Evolutionary conservation across 2,888 invertebrate species (phyloP).

Genomic region (Lacanobia oleracea): DNA sequence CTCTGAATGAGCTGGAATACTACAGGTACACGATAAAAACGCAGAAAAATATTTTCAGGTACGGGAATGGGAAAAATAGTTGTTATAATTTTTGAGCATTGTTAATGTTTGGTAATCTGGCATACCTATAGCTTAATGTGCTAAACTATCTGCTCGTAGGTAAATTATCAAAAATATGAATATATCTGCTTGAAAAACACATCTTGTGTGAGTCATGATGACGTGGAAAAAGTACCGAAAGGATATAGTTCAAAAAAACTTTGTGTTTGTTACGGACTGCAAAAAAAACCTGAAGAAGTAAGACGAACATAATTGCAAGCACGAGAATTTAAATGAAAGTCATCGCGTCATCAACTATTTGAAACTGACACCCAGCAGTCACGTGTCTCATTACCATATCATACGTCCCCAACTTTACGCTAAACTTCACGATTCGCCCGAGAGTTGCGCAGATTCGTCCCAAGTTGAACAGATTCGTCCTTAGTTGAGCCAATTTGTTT

Average conservation of each 20-base stretch:
- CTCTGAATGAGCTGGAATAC: constrained; percentile 4
- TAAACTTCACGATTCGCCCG: constrained; percentile 25
- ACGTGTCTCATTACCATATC: constrained; percentile 15
- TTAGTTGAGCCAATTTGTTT: constrained; percentile 23
- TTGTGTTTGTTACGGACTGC: too few species aligned
- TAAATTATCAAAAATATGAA: neutral
- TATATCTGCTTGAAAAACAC: too few species aligned
- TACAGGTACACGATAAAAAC: constrained; percentile 1
- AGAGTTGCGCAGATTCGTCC: constrained; percentile 43
- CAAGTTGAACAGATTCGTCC: constrained; percentile 44
- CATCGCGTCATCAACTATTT: neutral
- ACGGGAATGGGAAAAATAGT: neutral
- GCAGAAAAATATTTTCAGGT: neutral
- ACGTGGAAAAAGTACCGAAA: too few species aligned
- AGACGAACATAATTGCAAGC: neutral
- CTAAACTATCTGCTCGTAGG: neutral
- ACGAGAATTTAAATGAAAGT: neutral
- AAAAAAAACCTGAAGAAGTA: too few species aligned
- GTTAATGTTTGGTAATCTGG: neutral
- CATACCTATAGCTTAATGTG: neutral
- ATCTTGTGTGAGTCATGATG: too few species aligned
- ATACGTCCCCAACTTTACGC: constrained; percentile 2
- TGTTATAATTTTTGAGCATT: neutral
- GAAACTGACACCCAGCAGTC: constrained; percentile 1
- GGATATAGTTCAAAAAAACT: too few species aligned